These are phyloP conservation scores for Lagria hirta DNA, from an alignment of 2,888 invertebrate species.

Conservation along the genomic window DNA sequence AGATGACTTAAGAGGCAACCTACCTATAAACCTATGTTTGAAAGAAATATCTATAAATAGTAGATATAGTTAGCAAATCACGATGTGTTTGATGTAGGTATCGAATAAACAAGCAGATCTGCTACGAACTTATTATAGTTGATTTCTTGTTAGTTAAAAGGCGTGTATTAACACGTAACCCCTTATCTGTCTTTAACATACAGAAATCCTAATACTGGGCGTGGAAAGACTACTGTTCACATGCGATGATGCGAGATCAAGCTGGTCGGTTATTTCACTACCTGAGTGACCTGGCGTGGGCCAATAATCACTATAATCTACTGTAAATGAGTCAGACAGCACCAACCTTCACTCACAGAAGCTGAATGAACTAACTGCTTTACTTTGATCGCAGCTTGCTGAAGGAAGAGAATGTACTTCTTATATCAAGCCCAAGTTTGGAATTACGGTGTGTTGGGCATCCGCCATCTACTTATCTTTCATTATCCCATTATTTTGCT, in stretches of 20 bases:
- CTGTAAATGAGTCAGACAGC: conserved; percentile 46
- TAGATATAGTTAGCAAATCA: too few species aligned
- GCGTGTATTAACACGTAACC: conserved; percentile 27
- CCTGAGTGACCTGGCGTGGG: conserved; percentile 43
- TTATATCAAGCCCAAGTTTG: conserved; percentile 24
- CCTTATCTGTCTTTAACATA: conserved; percentile 18
- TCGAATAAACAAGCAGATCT: too few species aligned
- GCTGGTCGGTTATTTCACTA: conserved; percentile 17
- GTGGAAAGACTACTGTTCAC: conserved; percentile 33
- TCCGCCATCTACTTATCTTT: conserved; percentile 26
- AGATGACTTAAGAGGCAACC: too few species aligned
- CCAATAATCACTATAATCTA: conserved; percentile 49
- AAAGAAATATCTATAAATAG: too few species aligned
- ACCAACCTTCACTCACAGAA: conserved; percentile 46
- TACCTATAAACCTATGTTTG: too few species aligned
- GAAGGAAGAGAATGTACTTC: too few species aligned
- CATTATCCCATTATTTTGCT: conserved; percentile 28
- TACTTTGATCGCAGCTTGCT: conserved; percentile 17
- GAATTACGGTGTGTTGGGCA: conserved; percentile 24
- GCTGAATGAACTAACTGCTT: conserved; percentile 33
- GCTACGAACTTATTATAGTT: not conserved
- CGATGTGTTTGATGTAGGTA: too few species aligned
- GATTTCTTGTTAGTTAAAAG: not conserved
- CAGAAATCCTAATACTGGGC: conserved; percentile 41
- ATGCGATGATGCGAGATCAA: conserved; percentile 13